Evolutionary conservation across 2,888 invertebrate species (phyloP).

Genomic region (Rhopalosiphum nymphaeae): DNA sequence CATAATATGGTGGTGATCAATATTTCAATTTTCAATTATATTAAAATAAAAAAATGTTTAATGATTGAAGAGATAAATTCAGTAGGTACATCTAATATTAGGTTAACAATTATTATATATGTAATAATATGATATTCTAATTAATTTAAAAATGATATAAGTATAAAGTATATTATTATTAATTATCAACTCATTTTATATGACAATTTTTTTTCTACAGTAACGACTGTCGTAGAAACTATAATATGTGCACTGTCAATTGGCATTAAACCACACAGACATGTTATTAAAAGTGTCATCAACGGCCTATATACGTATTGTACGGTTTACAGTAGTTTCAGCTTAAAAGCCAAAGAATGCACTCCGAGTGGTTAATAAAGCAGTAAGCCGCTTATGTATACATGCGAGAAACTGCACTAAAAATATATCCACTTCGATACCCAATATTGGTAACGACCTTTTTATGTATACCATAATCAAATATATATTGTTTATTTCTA

Average conservation of each 20-base stretch:
- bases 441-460: slow-evolving; percentile 15
- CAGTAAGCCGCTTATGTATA: slow-evolving; percentile 49
- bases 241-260: slow-evolving; percentile 8
- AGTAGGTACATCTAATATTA: background rate
- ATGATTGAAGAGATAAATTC: background rate
- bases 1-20: background rate
- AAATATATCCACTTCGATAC: slow-evolving; percentile 42
- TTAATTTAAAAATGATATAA: background rate
- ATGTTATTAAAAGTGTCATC: slow-evolving; percentile 57
- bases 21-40: background rate
- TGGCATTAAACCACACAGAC: slow-evolving; percentile 41
- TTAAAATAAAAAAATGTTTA: background rate
- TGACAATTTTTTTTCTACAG: background rate
- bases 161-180: background rate
- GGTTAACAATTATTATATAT: background rate
- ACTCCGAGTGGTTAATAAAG: slow-evolving; percentile 37
- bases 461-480: slow-evolving; percentile 31
- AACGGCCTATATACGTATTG: slow-evolving; percentile 7
- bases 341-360: slow-evolving; percentile 58
- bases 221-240: background rate
- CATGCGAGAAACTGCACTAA: background rate
- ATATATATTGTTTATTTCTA: slow-evolving; percentile 31
- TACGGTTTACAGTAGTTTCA: slow-evolving; percentile 32
- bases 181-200: background rate
- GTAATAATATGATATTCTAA: background rate